These are phyloP conservation scores for Drosophila austrosaltans DNA, from an alignment of 2,888 invertebrate genomes.

Conservation along the genomic window DNA sequence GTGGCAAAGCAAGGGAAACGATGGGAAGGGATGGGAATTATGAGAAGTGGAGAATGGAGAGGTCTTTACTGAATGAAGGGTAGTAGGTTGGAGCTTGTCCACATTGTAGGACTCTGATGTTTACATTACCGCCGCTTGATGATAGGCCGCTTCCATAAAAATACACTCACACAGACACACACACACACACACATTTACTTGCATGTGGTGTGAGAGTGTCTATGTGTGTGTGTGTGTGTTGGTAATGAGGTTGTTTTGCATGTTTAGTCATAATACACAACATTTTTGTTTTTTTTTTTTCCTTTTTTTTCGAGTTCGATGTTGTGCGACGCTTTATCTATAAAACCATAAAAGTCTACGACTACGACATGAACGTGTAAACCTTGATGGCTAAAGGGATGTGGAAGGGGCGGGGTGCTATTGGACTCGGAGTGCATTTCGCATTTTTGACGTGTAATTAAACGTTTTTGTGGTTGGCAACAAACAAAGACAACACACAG, in stretches of 20 bases:
- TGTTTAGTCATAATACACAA: constrained; percentile 66
- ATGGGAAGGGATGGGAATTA: constrained; percentile 17
- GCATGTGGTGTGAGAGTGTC: constrained; percentile 18
- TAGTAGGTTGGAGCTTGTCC: not conserved
- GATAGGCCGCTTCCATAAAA: constrained; percentile 18
- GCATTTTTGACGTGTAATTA: constrained; percentile 71
- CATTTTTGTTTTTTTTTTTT: not conserved
- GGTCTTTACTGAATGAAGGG: not conserved
- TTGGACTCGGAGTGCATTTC: constrained; percentile 43
- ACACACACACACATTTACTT: constrained; percentile 5
- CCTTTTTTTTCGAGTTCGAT: constrained; percentile 30
- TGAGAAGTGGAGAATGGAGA: not conserved
- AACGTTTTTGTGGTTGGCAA: constrained; percentile 66
- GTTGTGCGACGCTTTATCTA: constrained; percentile 56
- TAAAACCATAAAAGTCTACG: constrained; percentile 32
- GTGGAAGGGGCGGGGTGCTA: constrained; percentile 6
- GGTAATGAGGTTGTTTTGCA: constrained; percentile 76
- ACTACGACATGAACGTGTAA: constrained; percentile 1
- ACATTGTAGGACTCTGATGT: constrained; percentile 26
- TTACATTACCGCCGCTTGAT: constrained; percentile 42
- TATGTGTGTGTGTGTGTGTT: constrained; percentile 22
- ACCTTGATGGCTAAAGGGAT: not conserved
- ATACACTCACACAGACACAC: constrained; percentile 9
- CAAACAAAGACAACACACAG: constrained; percentile 32
- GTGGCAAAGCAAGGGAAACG: constrained; percentile 6